Percentiles rank a stretch among this genome's conserved stretches.
Evolutionary conservation across 1,140 invertebrate genomes (phyloP).

Genomic region (Drosophila cardini): DNA sequence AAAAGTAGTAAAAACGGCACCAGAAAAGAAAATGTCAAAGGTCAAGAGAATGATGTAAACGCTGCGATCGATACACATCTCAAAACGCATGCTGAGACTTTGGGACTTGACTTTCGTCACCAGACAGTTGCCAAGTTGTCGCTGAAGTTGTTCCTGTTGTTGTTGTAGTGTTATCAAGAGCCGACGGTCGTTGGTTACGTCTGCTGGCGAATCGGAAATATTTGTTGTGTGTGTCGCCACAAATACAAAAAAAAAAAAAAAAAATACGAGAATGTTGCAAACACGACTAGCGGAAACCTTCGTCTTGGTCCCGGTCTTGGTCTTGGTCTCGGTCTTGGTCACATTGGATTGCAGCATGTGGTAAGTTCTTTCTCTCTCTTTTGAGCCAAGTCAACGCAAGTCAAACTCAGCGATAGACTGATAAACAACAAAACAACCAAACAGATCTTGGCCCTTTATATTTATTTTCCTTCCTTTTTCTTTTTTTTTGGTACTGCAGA

Average conservation of each 20-base stretch:
- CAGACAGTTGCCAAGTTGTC: background rate
- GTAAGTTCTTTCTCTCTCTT: constrained; percentile 41
- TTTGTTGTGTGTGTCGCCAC: constrained; percentile 33
- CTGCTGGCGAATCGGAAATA: constrained; percentile 68
- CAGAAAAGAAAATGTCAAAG: constrained; percentile 18
- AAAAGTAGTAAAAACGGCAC: background rate
- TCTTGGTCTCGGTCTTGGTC: constrained; percentile 11
- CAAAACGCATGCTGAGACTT: background rate
- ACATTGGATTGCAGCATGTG: constrained; percentile 69
- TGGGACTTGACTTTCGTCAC: background rate
- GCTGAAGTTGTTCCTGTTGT: constrained; percentile 4
- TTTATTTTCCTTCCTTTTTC: constrained; percentile 24
- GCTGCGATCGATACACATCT: constrained; percentile 61
- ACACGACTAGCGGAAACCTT: constrained; percentile 10
- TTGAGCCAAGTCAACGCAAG: constrained; percentile 43
- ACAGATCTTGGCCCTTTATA: background rate
- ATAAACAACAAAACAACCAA: constrained; percentile 62
- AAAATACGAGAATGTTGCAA: constrained; percentile 6
- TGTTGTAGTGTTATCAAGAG: constrained; percentile 18
- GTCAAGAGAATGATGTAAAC: constrained; percentile 43
- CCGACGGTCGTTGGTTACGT: background rate
- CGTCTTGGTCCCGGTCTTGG: constrained; percentile 12
- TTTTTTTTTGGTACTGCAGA: background rate
- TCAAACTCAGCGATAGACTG: constrained; percentile 65
- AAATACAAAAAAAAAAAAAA: constrained; percentile 1